Base-by-base conservation (phyloP, 2,888 invertebrate species). In the Stenurella melanura region DNA sequence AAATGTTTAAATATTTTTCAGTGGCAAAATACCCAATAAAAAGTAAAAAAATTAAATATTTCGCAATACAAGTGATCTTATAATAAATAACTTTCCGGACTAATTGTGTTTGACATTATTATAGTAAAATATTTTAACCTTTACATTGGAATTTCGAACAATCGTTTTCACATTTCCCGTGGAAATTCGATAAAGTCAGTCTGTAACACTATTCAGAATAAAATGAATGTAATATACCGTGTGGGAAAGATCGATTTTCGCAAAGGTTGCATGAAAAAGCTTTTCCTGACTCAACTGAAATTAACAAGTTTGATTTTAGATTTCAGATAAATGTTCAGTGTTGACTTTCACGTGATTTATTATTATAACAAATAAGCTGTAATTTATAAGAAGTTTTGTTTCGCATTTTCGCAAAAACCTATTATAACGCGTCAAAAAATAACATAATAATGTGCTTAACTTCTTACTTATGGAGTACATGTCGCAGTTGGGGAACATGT, bases 261-360 rank as follows among this genome's bases (percentile, higher is more conserved):
- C 75, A 56, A 74, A 67, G 78, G 80, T 80, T 83, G 83, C 81
- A 83, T 79, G 81, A 80, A 83, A 81, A 78, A 50, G 74, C 80
- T 82, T 80, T 84, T 79, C 81, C 81, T 77, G 83, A 71, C 80
- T 81, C 74, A 81, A 85, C 82, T 81, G 75, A 83, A 84, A 84
- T 85, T 85, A 85, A 84, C 84, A 81, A 84, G 80, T 83, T 84
- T 84, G 84, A 84, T 84, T 84, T 80, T 74, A 84, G 81, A 85
- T 84, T 76, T 26, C 68, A 83, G 83, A 84, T 84, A 84, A 83
- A 83, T 82, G 78, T 81, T 80, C 83, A 82, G 83, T 82, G 84
- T 84, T 85, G 85, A 85, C 83, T 83, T 80, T 81, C 78, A 18
- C 74, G 75, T 84, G 84, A 85, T 85, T 85, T 85, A 84, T 84